Evolutionary conservation across 2,888 invertebrate genomes (phyloP), one percentile per base, ranked within the genome.

Genomic region (Dione vanillae): DNA sequence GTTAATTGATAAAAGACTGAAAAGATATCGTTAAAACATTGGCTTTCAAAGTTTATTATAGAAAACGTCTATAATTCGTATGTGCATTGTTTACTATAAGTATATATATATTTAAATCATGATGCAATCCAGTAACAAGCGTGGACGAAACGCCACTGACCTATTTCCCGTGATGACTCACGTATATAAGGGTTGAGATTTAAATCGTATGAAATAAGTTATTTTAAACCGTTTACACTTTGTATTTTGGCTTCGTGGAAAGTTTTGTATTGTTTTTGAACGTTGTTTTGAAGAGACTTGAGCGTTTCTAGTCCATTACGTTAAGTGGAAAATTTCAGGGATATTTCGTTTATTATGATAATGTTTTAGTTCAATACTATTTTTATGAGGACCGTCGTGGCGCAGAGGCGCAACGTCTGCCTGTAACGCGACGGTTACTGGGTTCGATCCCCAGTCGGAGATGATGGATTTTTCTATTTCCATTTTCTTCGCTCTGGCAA

Each of bases 71-170:
- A 27, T 27, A 27, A 27, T 27, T 5, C 27, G 27, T 16, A 10
- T 16, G 3, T 16, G 0, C 11, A 69, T 40, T 49, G 58, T 35
- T 19, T 41, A 40, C 27, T 27, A 45, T 45, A n/a, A n/a, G n/a
- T n/a, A 43, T 27, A 40, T n/a, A 67, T 65, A 67, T 65, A 68
- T 65, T 61, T 74, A 69, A 59, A 47, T 56, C 68, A 64, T 75
- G 76, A 76, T 75, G 74, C 76, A 79, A 78, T 78, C 75, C 76
- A 77, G 77, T 77, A 78, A 76, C 76, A 76, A 76, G 71, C 72
- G 70, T 71, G 74, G 69, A 75, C 75, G 65, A 76, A 75, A 54
- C 77, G 76, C 74, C 75, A 77, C 73, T 80, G 79, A 78, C 80
- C 80, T 73, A 78, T 76, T 72, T 80, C 73, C 51, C 54, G 52